Evolutionary conservation across 2,797 vertebrate species (phyloP), one percentile per base, ranked within the genome.

Genomic region (Fundulus diaphanus): DNA sequence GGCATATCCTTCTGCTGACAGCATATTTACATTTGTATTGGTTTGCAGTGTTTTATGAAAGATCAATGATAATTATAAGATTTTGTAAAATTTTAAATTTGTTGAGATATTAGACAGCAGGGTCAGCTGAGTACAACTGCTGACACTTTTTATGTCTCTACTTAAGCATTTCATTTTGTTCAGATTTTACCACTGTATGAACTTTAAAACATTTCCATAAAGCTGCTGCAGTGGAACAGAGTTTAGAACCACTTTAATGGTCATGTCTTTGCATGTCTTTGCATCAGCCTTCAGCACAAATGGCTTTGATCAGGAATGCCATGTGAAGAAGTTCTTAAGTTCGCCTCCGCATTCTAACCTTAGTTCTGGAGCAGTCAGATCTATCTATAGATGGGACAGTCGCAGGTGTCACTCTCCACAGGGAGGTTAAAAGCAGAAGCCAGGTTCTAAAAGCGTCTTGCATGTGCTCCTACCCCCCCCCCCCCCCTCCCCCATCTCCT

Each of bases 321-420:
- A 24, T 68, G 78, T 40, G 65, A 72, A 49, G 24, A 20, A 63
- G 78, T 79, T 84, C 65, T 75, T 61, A 80, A 51, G 68, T 31
- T 76, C 27, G 7, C n/a, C 54, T n/a, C 42, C 0, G 70, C n/a
- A 63, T 73, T 27, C 37, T 78, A 79, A 79, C 70, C 83, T 77
- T 31, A 29, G 79, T 51, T 78, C 73, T 44, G 56, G 40, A 61
- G 71, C 5, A 13, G 74, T 54, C 69, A 3, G 81, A 72, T 87
- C 90, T 89, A 88, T 92, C 80, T 90, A 87, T 91, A 92, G 87
- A 83, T 9, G 3, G 77, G 79, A 74, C 84, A 79, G 78, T 80
- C 74, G 69, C 85, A 74, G 69, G 69, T 85, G 82, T 85, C 82
- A 73, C 78, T 86, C 85, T 82, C 75, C 72, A 52, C 75, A 79